Conservation (phyloP, 2,113 vertebrate genomes). For the Atrichornis clamosus region DNA sequence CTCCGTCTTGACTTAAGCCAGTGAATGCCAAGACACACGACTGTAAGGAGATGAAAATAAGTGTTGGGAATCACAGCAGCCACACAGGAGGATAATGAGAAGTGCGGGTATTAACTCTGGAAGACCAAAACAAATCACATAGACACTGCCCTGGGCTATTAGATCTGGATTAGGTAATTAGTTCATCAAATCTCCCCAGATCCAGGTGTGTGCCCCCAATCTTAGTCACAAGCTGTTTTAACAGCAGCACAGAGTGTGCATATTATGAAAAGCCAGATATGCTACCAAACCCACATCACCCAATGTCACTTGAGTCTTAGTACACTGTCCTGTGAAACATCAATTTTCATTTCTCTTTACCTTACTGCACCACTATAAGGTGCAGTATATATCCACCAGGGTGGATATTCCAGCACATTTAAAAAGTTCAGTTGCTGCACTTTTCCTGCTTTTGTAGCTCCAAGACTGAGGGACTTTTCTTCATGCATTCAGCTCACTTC, state of each 20-base stretch:
- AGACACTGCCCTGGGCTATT: background rate
- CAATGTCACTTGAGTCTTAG: background rate
- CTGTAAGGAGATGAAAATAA: background rate
- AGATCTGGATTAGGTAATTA: background rate
- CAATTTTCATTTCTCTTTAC: background rate
- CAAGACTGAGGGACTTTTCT: background rate
- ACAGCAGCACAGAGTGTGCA: background rate
- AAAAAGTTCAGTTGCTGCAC: background rate
- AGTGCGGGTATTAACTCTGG: background rate
- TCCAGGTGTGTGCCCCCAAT: background rate
- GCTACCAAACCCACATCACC: background rate
- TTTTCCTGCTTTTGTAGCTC: background rate
- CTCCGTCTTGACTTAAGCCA: background rate
- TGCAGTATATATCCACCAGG: too few relatives aligned
- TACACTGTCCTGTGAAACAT: background rate
- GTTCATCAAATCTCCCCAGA: background rate
- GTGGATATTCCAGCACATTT: background rate
- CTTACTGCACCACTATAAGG: background rate
- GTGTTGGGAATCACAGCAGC: background rate
- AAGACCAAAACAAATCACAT: background rate
- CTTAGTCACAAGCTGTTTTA: background rate
- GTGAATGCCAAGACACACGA: background rate
- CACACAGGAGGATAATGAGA: background rate
- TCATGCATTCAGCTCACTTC: background rate
- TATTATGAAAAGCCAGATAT: background rate